Evolutionary conservation across 2,113 vertebrate species (phyloP).

Genomic region (Notarius quadriscutis): DNA sequence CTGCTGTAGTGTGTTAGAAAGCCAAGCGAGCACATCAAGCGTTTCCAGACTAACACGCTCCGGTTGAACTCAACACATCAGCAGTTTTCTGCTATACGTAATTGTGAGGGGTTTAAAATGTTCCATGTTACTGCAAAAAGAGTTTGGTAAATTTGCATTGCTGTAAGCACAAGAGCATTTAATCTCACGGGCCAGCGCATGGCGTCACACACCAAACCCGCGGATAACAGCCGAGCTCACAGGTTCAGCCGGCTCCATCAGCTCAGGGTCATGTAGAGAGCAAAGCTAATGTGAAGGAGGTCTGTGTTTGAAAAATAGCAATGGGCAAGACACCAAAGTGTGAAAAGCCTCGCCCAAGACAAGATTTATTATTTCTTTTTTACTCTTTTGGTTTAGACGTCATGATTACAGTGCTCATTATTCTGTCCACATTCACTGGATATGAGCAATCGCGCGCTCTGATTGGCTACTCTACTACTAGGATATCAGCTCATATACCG

Average conservation of each 20-base stretch:
- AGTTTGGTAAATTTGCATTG: neutral
- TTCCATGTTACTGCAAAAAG: neutral
- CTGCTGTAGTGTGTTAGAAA: neutral
- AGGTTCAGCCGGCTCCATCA: slow-evolving; percentile 14
- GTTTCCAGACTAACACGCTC: neutral
- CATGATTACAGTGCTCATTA: too few relatives aligned
- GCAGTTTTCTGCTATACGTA: neutral
- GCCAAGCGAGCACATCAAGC: neutral
- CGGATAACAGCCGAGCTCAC: neutral
- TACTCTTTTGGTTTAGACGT: neutral
- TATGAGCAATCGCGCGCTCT: too few relatives aligned
- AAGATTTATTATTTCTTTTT: neutral
- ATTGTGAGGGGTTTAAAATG: neutral
- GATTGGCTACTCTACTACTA: too few relatives aligned
- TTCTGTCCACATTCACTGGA: too few relatives aligned
- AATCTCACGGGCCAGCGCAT: slow-evolving; percentile 32
- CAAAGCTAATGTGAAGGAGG: neutral
- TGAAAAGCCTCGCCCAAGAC: slow-evolving; percentile 31
- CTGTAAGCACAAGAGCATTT: neutral
- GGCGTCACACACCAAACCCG: slow-evolving; percentile 5
- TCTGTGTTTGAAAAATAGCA: neutral
- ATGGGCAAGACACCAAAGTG: slow-evolving; percentile 26
- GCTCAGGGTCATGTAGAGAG: neutral
- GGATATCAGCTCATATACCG: too few relatives aligned
- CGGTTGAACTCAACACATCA: neutral